A percentile compares a stretch with the other conserved stretches of the same genome.
phyloP scores from a whole-genome alignment of 2,888 invertebrate genomes.

The Epistrophe eligans region DNA sequence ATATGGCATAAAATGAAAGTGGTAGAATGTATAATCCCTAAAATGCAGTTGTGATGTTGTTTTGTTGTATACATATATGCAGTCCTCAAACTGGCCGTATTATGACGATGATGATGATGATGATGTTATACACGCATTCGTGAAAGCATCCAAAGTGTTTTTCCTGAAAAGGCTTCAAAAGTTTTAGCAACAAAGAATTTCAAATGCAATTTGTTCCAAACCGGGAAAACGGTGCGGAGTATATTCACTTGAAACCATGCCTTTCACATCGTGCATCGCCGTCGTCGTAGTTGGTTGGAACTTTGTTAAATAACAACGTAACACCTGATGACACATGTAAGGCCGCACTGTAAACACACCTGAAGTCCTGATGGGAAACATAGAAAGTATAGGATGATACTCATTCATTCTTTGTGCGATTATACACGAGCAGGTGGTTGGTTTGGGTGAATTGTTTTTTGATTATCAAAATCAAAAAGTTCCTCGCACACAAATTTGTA shows the following conservation, averaged over 20 bases:
- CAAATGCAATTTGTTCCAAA: slow-evolving; percentile 57
- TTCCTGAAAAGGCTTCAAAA: slow-evolving; percentile 18
- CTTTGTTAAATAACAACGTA: slow-evolving; percentile 56
- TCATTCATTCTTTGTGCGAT: slow-evolving; percentile 43
- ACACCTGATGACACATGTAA: slow-evolving; percentile 69
- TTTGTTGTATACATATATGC: background rate
- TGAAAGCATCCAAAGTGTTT: slow-evolving; percentile 17
- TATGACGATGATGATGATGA: slow-evolving; percentile 6
- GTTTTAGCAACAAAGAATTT: slow-evolving; percentile 56
- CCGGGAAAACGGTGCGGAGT: background rate
- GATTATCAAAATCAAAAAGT: slow-evolving; percentile 23
- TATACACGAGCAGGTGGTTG: slow-evolving; percentile 19
- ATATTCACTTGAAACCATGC: slow-evolving; percentile 10
- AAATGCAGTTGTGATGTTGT: slow-evolving; percentile 22
- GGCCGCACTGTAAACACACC: slow-evolving; percentile 54
- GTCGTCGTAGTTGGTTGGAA: background rate
- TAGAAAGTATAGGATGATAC: background rate
- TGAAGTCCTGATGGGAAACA: slow-evolving; percentile 13
- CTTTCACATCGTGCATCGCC: background rate
- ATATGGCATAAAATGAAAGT: background rate
- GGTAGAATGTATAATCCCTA: slow-evolving; percentile 20
- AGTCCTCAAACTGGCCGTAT: slow-evolving; percentile 27
- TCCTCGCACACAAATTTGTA: background rate
- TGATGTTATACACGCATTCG: slow-evolving; percentile 21
- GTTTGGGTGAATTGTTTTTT: slow-evolving; percentile 13